Evolutionary conservation across 2,113 vertebrate genomes (phyloP), one percentile per base, ranked within the genome.

Genomic region (Mesoclemmys tuberculata): DNA sequence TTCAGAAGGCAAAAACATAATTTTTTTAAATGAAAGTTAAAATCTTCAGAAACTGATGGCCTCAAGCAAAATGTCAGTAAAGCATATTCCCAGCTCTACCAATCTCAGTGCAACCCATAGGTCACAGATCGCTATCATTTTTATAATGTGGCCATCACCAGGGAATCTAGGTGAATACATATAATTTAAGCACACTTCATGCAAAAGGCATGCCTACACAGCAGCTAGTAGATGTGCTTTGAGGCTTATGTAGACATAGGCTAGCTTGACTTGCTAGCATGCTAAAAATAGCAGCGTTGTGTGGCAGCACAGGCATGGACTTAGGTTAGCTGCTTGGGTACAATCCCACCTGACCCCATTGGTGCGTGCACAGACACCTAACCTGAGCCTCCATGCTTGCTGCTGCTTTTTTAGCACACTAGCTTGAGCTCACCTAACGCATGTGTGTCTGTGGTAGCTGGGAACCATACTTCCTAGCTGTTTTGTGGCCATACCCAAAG

Each of bases 1-100:
- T 90, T 94, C 95, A 94, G 93, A 90, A 94, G 92, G 96, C 95
- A 95, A 95, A 96, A 86, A 51, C 93, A 96, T 93, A 18, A 18
- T 38, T 38, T 92, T 92, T 92, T 56, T 89, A 82, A 49, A 75
- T 93, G 85, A 68, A 88, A 92, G 80, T 89, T 93, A 87, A n/a
- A 58, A 27, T 87, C 74, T 49, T 31, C 78, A 94, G 87, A 44
- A 92, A 2, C 90, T 95, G 88, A 90, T 95, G 94, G 88, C n/a
- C 61, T 96, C 52, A 55, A 38, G 91, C 93, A 93, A 46, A 82
- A 58, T 61, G 0, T 90, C 75, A 2, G 95, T 94, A 94, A 92
- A 89, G 90, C 0, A 0, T 90, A n/a, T 88, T 92, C 74, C 95
- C 93, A 93, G n/a, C n/a, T 87, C 51, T 80, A 38, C 5, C 0